A percentile compares a stretch with the other conserved stretches of the same genome.
These are phyloP conservation scores for Picus viridis DNA, from an alignment of 2,797 vertebrate genomes.

Conservation along the genomic window DNA sequence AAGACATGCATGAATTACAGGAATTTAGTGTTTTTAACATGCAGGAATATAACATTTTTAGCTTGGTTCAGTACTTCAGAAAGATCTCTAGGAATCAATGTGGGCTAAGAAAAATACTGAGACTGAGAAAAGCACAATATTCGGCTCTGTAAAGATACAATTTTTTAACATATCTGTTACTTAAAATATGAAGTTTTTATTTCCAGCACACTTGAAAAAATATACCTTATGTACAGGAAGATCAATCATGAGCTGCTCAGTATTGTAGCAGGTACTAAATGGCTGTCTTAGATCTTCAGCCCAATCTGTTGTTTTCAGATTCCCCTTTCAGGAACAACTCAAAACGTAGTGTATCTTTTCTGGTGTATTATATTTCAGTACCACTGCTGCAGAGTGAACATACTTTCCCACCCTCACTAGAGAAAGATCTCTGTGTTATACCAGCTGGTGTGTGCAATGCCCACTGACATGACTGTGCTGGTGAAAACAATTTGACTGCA, in stretches of 20 bases:
- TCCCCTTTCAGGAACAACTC: not conserved
- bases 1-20: not conserved
- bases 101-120: not conserved
- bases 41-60: not conserved
- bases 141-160: not conserved
- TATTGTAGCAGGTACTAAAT: not conserved
- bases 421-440: not conserved
- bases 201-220: not conserved
- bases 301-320: not conserved
- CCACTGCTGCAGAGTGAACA: slow-evolving; percentile 5
- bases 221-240: not conserved
- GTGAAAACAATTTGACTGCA: not conserved
- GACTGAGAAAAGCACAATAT: not conserved
- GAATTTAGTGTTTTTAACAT: not conserved
- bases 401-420: not conserved
- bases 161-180: not conserved
- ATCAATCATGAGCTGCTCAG: not conserved
- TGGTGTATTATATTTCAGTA: not conserved
- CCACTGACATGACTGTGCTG: not conserved
- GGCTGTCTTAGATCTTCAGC: not conserved
- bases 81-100: not conserved
- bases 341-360: not conserved
- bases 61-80: not conserved
- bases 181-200: not conserved
- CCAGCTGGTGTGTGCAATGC: not conserved